Conservation (phyloP, 2,797 vertebrate species). For the Phylloscopus collybita region DNA sequence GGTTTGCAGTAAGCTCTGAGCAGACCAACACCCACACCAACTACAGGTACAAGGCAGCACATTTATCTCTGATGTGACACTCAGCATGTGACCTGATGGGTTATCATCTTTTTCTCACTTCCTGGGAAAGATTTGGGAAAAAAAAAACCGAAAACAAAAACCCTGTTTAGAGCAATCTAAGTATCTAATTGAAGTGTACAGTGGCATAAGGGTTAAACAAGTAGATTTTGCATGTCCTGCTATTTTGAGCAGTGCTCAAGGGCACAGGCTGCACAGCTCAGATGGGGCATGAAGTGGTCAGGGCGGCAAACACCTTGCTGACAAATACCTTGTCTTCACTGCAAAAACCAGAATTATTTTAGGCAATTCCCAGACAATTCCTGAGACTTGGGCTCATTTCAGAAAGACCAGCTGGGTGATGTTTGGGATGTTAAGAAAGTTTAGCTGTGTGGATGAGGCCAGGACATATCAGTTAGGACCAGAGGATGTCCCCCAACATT, state of each 20-base stretch:
- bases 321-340: not conserved
- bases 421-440: not conserved
- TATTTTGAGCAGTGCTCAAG: not conserved
- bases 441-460: not conserved
- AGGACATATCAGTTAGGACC: not conserved
- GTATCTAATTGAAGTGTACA: not conserved
- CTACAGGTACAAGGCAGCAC: not conserved
- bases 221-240: not conserved
- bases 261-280: not conserved
- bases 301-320: not conserved
- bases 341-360: not conserved
- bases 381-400: not conserved
- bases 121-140: not conserved
- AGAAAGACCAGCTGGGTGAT: not conserved
- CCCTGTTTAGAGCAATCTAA: not conserved
- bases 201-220: not conserved
- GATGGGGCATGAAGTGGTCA: not conserved
- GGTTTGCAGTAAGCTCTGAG: not conserved
- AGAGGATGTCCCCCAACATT: not conserved
- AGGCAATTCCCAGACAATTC: not conserved
- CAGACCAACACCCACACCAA: too few relatives aligned
- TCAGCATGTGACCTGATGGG: not conserved
- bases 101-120: not conserved
- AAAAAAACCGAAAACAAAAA: too few relatives aligned
- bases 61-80: not conserved